Percentiles rank a stretch among this genome's conserved stretches.
Evolutionary conservation across 2,113 vertebrate species (phyloP).

Genomic region (Balaeniceps rex): DNA sequence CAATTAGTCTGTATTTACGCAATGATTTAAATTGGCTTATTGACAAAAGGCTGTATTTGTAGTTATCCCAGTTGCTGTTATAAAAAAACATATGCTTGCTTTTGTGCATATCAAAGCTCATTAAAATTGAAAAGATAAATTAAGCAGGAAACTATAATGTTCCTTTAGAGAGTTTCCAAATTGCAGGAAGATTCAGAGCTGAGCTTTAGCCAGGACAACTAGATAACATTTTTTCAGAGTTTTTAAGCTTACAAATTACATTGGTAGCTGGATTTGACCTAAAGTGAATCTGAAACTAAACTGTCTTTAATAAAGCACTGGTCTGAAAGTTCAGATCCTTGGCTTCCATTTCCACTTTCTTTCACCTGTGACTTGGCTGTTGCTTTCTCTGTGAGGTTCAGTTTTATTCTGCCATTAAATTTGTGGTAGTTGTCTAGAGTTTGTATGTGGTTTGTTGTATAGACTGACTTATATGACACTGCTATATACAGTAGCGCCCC

Average conservation of each 20-base stretch:
- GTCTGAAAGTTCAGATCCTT: background rate
- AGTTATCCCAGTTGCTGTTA: background rate
- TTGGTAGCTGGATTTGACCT: background rate
- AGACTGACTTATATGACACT: background rate
- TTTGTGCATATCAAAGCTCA: background rate
- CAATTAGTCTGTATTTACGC: background rate
- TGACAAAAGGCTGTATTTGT: background rate
- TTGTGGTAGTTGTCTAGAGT: background rate
- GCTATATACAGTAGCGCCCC: accelerated
- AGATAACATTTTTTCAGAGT: background rate
- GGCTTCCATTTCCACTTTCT: background rate
- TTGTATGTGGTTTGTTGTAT: background rate
- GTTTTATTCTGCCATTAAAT: background rate
- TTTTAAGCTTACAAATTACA: background rate
- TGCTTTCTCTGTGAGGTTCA: background rate
- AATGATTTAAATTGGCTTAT: background rate
- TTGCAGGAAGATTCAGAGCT: background rate
- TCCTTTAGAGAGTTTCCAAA: background rate
- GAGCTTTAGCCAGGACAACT: background rate
- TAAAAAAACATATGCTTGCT: background rate
- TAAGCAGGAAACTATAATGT: background rate
- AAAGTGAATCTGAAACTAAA: background rate
- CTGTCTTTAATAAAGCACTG: background rate
- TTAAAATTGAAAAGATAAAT: background rate
- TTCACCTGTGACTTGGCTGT: background rate